phyloP scores from a whole-genome alignment of 2,113 vertebrate genomes.

The Leuciscus idus region DNA sequence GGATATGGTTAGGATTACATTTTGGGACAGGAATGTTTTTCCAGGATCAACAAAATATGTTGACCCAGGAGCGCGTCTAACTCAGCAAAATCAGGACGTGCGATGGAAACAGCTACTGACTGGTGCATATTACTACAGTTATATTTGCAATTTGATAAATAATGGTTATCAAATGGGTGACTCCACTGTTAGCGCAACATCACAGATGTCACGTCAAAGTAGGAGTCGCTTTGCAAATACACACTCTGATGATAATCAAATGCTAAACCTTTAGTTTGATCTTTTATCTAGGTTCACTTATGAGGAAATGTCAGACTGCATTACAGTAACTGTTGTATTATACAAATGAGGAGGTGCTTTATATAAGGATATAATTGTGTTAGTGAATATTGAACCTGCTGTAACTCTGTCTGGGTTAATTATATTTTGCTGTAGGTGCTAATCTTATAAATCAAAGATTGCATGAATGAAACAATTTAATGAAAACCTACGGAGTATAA shows the following conservation, averaged over 20 bases:
- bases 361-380: constrained; percentile 40
- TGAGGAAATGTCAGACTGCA: constrained; percentile 41
- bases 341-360: constrained; percentile 19
- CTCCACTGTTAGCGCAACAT: background rate
- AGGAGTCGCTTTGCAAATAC: background rate
- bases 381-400: constrained; percentile 50
- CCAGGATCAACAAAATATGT: too few relatives aligned
- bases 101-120: background rate
- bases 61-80: too few relatives aligned
- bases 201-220: background rate
- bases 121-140: background rate
- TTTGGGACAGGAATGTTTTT: too few relatives aligned
- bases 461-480: constrained; percentile 36
- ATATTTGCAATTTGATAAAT: constrained; percentile 1
- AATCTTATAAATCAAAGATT: constrained; percentile 30
- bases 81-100: too few relatives aligned
- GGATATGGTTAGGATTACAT: too few relatives aligned
- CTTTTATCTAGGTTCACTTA: constrained; percentile 35
- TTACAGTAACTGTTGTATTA: constrained; percentile 36
- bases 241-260: constrained; percentile 12
- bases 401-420: constrained; percentile 34
- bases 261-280: background rate
- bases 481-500: constrained; percentile 18
- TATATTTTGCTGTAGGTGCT: constrained; percentile 19
- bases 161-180: constrained; percentile 2